phyloP scores from a whole-genome alignment of 1,140 invertebrate species.

The Carposina sasakii region DNA sequence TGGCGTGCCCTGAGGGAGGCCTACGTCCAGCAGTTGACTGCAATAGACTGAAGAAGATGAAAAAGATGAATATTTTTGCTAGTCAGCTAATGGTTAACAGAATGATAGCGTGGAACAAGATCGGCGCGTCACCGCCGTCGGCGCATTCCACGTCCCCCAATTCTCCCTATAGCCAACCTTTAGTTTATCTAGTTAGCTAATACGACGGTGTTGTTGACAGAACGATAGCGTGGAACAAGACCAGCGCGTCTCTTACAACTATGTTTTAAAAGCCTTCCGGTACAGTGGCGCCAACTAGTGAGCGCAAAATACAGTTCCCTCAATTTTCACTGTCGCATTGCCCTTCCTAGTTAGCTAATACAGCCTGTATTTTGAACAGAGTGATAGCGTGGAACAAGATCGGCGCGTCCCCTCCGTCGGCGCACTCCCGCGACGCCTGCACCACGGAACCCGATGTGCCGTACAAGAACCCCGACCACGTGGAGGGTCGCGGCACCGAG shows the following conservation, averaged over 20 bases:
- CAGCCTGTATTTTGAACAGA: too few species aligned
- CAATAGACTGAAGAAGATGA: too few species aligned
- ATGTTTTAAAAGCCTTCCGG: constrained; percentile 55
- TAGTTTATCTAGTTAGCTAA: too few species aligned
- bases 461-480: constrained; percentile 95
- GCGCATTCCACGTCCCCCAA: constrained; percentile 87
- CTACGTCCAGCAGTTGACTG: too few species aligned
- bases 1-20: too few species aligned
- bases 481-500: constrained; percentile 89
- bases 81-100: too few species aligned
- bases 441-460: constrained; percentile 92
- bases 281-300: too few species aligned
- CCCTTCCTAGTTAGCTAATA: too few species aligned
- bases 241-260: constrained; percentile 92
- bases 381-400: constrained; percentile 95
- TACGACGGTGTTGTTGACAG: too few species aligned
- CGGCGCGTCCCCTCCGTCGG: constrained; percentile 89
- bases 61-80: too few species aligned
- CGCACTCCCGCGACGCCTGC: constrained; percentile 85
- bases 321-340: too few species aligned
- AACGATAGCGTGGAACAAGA: constrained; percentile 93
- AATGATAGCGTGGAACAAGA: constrained; percentile 93
- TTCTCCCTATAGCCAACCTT: constrained; percentile 91
- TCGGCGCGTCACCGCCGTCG: constrained; percentile 92
- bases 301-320: too few species aligned